phyloP scores from a whole-genome alignment of 1,140 invertebrate species.

The Macrobrachium nipponense region DNA sequence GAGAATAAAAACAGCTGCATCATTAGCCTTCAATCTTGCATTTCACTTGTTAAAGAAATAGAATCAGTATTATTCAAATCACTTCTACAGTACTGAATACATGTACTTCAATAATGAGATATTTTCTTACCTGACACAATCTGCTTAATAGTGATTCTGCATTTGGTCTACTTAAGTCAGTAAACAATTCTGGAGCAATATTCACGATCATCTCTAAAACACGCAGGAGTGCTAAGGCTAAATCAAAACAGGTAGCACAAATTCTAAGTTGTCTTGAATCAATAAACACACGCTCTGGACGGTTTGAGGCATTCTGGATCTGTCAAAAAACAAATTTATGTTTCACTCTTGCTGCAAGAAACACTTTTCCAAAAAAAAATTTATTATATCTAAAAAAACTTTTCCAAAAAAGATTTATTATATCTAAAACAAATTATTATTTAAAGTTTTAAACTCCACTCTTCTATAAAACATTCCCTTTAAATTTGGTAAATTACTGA shows the following conservation, averaged over 20 bases:
- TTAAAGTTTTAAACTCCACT: too few relatives aligned
- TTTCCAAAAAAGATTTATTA: too few relatives aligned
- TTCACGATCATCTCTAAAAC: conserved; percentile 84
- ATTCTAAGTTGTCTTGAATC: conserved; percentile 85
- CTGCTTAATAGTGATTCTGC: conserved; percentile 76
- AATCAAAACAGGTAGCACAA: conserved; percentile 85
- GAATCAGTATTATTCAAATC: background rate
- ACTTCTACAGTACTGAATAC: background rate
- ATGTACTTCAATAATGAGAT: background rate
- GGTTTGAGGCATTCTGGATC: conserved; percentile 74
- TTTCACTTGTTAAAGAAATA: background rate
- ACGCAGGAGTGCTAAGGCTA: conserved; percentile 78
- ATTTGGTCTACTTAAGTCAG: conserved; percentile 73
- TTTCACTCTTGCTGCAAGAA: background rate
- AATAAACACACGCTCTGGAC: conserved; percentile 73
- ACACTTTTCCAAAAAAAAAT: too few relatives aligned
- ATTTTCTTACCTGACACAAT: conserved; percentile 74
- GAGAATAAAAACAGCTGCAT: background rate
- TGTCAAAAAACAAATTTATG: conserved; percentile 66
- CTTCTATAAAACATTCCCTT: too few relatives aligned
- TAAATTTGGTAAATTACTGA: too few relatives aligned
- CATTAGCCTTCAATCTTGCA: too few relatives aligned
- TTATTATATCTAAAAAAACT: too few relatives aligned
- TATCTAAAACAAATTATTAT: too few relatives aligned
- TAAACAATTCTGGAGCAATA: conserved; percentile 76